Evolutionary conservation across 2,888 invertebrate species (phyloP), one percentile per base, ranked within the genome.

Genomic region (Dicycla oo): DNA sequence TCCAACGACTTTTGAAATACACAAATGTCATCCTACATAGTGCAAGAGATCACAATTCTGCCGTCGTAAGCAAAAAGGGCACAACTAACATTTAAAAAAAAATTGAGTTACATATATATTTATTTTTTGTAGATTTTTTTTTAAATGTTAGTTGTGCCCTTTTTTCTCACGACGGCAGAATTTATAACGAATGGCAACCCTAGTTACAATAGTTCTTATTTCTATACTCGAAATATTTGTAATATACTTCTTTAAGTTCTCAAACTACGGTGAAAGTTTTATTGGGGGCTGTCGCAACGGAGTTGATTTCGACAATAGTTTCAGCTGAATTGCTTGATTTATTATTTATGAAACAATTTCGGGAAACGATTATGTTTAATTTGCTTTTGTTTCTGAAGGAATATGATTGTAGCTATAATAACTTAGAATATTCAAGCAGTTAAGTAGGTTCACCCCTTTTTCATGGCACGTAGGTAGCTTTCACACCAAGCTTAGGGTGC

Each of bases 151-250:
- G n/a, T n/a, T n/a, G n/a, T n/a, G n/a, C n/a, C n/a, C n/a, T n/a
- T n/a, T n/a, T n/a, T n/a, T n/a, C 2, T 30, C 30, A 30, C 4
- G 4, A 3, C 3, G 4, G 3, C 7, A 26, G 3, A 18, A 26
- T 15, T 34, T 54, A 15, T 10, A 4, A 34, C 7, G 7, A n/a
- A 5, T 11, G 8, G 0, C 43, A 75, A 23, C 77, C 77, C 70
- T 61, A 53, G 47, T 30, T 15, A 61, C n/a, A 61, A 67, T 53
- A 26, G 43, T 40, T 56, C 47, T 67, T 76, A 67, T 67, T 61
- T 60, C 40, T 53, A 8, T 49, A 67, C 49, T 82, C 45, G 67
- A 62, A 78, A 82, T 81, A 79, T 75, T 75, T 82, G 57, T 81
- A 70, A 74, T 69, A 57, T 30, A 80, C 38, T 51, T 51, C 62